These are phyloP conservation scores for Nesogale talazaci DNA, from an alignment of 2,113 vertebrate species.

Conservation along the genomic window DNA sequence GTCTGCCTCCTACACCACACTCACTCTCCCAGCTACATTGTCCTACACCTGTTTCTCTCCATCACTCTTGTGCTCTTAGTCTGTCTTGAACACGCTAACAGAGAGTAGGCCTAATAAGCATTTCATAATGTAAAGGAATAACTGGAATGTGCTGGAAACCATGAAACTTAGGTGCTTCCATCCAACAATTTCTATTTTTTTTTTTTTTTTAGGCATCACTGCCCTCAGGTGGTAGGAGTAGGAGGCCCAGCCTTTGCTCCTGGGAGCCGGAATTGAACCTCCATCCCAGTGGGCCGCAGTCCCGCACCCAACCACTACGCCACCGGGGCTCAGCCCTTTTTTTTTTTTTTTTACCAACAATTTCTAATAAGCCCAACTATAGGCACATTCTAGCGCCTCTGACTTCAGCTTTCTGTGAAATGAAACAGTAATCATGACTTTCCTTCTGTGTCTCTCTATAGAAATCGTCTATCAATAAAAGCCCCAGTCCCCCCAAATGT, in stretches of 20 bases:
- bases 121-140: neutral
- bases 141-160: neutral
- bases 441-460: neutral
- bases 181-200: neutral
- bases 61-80: neutral
- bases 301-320: too few relatives aligned
- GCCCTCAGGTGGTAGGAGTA: too few relatives aligned
- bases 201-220: too few relatives aligned
- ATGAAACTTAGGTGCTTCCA: neutral
- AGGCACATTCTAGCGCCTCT: neutral
- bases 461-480: neutral
- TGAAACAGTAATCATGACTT: neutral
- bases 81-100: neutral
- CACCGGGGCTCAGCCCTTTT: too few relatives aligned
- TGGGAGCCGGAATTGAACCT: too few relatives aligned
- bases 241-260: too few relatives aligned
- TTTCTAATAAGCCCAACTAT: neutral
- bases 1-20: too few relatives aligned
- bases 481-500: neutral
- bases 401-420: constrained; percentile 5
- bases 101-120: neutral
- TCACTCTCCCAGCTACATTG: too few relatives aligned
- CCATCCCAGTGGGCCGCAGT: too few relatives aligned
- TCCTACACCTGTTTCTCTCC: neutral
- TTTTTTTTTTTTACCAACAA: too few relatives aligned